Conservation (phyloP, 2,797 vertebrate species). For the Halcyon leucocephala region DNA sequence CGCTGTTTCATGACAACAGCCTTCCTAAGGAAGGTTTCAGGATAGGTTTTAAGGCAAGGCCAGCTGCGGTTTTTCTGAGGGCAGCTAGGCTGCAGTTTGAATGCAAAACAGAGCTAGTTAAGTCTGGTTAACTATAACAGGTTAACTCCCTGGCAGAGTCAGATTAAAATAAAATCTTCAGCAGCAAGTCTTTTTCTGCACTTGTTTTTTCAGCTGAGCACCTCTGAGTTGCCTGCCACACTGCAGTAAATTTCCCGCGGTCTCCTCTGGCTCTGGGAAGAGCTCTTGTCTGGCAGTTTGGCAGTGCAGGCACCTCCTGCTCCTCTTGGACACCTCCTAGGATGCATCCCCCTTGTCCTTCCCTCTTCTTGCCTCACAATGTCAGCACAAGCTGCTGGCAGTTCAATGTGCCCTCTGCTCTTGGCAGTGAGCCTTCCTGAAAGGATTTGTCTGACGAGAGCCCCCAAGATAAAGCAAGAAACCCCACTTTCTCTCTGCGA, state of each 20-base stretch:
- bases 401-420: not conserved
- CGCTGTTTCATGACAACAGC: not conserved
- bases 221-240: not conserved
- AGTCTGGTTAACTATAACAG: not conserved
- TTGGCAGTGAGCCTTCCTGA: not conserved
- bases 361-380: not conserved
- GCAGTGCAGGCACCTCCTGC: not conserved
- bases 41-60: not conserved
- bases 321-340: not conserved
- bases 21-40: not conserved
- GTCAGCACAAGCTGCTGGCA: not conserved
- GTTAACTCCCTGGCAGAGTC: not conserved
- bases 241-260: not conserved
- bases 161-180: not conserved
- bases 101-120: not conserved
- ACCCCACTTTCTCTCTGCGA: not conserved
- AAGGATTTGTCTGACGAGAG: not conserved
- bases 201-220: not conserved
- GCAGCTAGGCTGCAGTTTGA: not conserved
- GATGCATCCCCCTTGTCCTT: not conserved
- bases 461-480: not conserved
- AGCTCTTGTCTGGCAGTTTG: not conserved
- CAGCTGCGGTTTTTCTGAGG: not conserved
- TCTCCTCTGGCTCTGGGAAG: not conserved
- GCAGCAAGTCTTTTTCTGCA: not conserved